Evolutionary conservation across 2,113 vertebrate species (phyloP), one percentile per base, ranked within the genome.

Genomic region (Fulica atra): DNA sequence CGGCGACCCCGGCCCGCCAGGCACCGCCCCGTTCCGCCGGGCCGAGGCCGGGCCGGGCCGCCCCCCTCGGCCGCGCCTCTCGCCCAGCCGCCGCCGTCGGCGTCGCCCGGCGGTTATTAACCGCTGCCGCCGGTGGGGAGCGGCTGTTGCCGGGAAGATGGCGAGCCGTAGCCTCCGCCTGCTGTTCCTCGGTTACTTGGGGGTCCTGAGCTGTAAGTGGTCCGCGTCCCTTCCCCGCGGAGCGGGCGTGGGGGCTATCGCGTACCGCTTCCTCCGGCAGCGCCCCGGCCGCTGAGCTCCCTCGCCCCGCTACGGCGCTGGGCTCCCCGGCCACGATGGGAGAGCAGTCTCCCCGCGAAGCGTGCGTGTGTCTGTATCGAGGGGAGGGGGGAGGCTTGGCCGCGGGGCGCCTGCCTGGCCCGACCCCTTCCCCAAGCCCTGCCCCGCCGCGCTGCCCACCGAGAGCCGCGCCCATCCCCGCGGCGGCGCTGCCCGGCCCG

Each of bases 171-270:
- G 61, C 4, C 31, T 94, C 28, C 48, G 89, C 51, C 48, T 89
- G 69, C 89, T 96, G n/a, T 66, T 97, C 6, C 72, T 97, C 57
- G 38, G 79, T 6, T 81, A 5, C 89, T 21, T 95, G 89, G 95
- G 92, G 44, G 59, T 92, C 64, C 59, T 97, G 61, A 94, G 82
- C 92, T 96, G 97, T 98, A 95, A 98, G 97, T 98, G 63, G 23
- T n/a, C 48, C 48, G 72, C 56, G 35, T 46, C 69, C 28, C 21
- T 35, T 48, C 44, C 56, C 72, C 26, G 26, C 13, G 42, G 53
- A 29, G 59, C 26, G 5, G 63, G 78, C 13, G 51, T 10, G 42
- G 35, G 29, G 54, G 46, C 15, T 7, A 3, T 18, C 46, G 82
- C 46, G 36, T n/a, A 13, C 15, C 31, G n/a, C 42, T 16, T 33